Conservation (phyloP, 2,113 vertebrate species). For the Eudyptes chrysolophus region DNA sequence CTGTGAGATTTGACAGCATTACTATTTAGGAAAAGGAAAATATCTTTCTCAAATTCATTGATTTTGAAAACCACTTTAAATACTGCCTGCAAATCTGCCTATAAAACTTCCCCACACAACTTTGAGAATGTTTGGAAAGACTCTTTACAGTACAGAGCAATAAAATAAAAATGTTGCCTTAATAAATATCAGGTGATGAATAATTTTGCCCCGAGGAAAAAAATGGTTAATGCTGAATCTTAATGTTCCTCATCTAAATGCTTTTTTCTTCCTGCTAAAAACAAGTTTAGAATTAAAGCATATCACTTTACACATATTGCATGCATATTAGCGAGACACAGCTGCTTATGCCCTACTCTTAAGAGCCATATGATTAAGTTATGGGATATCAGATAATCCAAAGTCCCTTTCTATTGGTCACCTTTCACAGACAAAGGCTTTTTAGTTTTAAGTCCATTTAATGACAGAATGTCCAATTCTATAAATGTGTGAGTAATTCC, state of each 20-base stretch:
- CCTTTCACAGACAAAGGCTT: slow-evolving; percentile 84
- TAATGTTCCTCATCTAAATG: slow-evolving; percentile 94
- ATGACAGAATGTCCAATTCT: slow-evolving; percentile 94
- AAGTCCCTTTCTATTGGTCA: slow-evolving; percentile 83
- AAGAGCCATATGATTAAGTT: slow-evolving; percentile 99
- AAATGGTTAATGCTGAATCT: slow-evolving; percentile 84
- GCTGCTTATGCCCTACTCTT: slow-evolving; percentile 96
- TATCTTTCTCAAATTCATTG: not conserved
- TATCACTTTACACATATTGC: slow-evolving; percentile 99
- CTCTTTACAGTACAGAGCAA: slow-evolving; percentile 53
- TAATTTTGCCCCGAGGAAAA: slow-evolving; percentile 78
- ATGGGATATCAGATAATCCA: slow-evolving; percentile 97
- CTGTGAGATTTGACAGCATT: not conserved
- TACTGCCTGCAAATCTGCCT: not conserved
- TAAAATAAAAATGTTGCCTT: slow-evolving; percentile 68
- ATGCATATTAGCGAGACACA: slow-evolving; percentile 97
- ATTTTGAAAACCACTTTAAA: not conserved
- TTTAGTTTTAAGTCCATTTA: slow-evolving; percentile 98
- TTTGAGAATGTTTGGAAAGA: slow-evolving; percentile 65
- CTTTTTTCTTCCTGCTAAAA: slow-evolving; percentile 95
- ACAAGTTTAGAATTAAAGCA: slow-evolving; percentile 96
- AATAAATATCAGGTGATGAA: slow-evolving; percentile 83
- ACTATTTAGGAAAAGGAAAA: not conserved
- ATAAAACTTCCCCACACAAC: slow-evolving; percentile 56
- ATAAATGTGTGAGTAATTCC: slow-evolving; percentile 97